Base-by-base conservation (phyloP, 2,113 vertebrate genomes). In the Austrofundulus limnaeus region DNA sequence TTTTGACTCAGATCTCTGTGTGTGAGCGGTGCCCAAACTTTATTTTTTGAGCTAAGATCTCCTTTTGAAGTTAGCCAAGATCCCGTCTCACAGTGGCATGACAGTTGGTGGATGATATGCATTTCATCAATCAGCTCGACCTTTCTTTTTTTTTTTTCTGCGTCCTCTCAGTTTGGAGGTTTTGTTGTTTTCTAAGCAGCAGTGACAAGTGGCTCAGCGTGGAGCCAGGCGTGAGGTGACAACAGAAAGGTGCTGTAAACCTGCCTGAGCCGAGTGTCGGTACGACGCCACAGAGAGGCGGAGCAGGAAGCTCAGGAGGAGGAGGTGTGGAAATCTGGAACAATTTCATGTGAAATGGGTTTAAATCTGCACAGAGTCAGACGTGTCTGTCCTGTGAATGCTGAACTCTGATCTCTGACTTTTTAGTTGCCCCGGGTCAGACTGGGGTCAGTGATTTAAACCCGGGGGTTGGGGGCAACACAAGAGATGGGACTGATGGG, bases 381-480 rank as follows among this genome's bases (percentile, higher is more conserved):
- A 51, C 2, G 24, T 58, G 67, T 61, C 47, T 54, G n/a, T 48
- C 37, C 56, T 42, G 39, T 31, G 57, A 81, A 65, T 64, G 45
- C 17, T 42, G 52, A 4, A 62, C 51, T 43, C 68, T 74, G 71
- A 81, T 23, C 80, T 61, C 52, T 81, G 70, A 85, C 82, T 76
- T 72, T 42, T 68, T 12, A 39, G 75, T 69, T 73, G 75, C 80
- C 28, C 78, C 58, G 45, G 55, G 39, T 21, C 69, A 57, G 78
- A 77, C 72, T 42, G 61, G 46, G 75, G 83, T 84, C 77, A 81
- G 53, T 82, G 81, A 83, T 83, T 80, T 82, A 80, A 80, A 70
- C 50, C 53, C 15, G 1, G 2, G 1, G 24, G 17, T 11, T 5
- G 20, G 45, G 16, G 51, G 53, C 17, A n/a, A n/a, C n/a, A n/a